Evolutionary conservation across 2,113 vertebrate genomes (phyloP).

Genomic region (Sorex fumeus): DNA sequence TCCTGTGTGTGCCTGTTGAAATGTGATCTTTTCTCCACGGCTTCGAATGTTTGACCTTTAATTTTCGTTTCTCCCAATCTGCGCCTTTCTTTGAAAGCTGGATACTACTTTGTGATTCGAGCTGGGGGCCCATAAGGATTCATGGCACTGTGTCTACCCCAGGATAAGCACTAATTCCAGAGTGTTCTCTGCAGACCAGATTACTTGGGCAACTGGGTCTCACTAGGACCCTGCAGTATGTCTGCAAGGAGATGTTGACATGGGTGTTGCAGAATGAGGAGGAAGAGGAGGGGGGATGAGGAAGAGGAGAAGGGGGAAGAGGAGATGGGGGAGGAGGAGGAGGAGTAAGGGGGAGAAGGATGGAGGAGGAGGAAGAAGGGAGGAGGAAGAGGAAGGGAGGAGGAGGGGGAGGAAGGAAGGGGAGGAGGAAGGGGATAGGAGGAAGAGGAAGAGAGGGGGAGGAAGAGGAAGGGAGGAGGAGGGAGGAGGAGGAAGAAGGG

Average conservation of each 20-base stretch:
- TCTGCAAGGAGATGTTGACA: neutral
- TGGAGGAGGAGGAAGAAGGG: too few species aligned
- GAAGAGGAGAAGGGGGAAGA: too few species aligned
- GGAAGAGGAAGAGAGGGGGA: too few species aligned
- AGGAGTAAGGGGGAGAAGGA: too few species aligned
- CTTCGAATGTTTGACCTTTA: neutral
- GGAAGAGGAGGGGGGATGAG: too few species aligned
- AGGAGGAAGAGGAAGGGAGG: too few species aligned
- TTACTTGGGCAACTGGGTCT: neutral
- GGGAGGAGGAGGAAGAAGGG: too few species aligned
- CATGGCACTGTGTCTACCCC: neutral
- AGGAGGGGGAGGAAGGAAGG: too few species aligned
- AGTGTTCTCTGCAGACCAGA: neutral
- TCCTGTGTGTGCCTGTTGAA: neutral
- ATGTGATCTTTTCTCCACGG: neutral
- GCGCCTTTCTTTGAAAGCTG: neutral
- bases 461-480: too few species aligned
- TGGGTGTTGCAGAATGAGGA: neutral
- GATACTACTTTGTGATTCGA: neutral
- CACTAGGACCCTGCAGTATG: neutral
- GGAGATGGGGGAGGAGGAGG: too few species aligned
- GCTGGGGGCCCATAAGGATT: neutral
- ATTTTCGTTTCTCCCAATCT: constrained; percentile 22
- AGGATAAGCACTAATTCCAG: neutral
- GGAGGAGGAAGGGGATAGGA: too few species aligned